These are phyloP conservation scores for Channa striata DNA, from an alignment of 2,797 vertebrate species.

Conservation along the genomic window DNA sequence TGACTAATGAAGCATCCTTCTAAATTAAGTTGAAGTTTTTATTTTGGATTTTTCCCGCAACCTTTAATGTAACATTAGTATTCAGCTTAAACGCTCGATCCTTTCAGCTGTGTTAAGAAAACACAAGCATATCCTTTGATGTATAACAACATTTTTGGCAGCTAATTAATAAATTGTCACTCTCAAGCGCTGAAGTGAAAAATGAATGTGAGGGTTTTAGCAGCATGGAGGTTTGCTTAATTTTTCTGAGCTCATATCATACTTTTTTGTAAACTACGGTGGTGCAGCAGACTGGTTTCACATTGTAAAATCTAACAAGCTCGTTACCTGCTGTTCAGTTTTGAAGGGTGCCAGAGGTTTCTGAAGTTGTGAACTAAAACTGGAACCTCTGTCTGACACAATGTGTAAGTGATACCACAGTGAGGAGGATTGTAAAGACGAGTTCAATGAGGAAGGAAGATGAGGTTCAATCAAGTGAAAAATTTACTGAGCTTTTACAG, in stretches of 20 bases:
- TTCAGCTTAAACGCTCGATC: conserved; percentile 16
- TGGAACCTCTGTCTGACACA: conserved; percentile 19
- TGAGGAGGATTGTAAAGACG: conserved; percentile 31
- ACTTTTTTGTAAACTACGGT: not conserved
- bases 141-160: conserved; percentile 32
- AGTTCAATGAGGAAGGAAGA: conserved; percentile 34
- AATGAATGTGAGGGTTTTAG: conserved; percentile 13
- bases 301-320: conserved; percentile 22
- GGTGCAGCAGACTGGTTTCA: conserved; percentile 14
- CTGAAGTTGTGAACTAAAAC: conserved; percentile 22
- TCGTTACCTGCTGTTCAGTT: conserved; percentile 41
- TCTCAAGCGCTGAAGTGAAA: conserved; percentile 26
- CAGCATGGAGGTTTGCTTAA: not conserved
- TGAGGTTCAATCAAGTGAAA: conserved; percentile 60
- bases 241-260: conserved; percentile 1
- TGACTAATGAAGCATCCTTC: conserved; percentile 13
- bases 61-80: conserved; percentile 19
- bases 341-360: conserved; percentile 2
- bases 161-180: conserved; percentile 57
- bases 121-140: conserved; percentile 14
- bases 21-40: conserved; percentile 27
- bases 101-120: conserved; percentile 26
- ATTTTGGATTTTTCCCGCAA: not conserved
- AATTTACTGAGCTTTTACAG: conserved; percentile 56
- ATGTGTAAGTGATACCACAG: conserved; percentile 26